Evolutionary conservation across 2,113 vertebrate species (phyloP), one percentile per base, ranked within the genome.

Genomic region (Nanorana parkeri): DNA sequence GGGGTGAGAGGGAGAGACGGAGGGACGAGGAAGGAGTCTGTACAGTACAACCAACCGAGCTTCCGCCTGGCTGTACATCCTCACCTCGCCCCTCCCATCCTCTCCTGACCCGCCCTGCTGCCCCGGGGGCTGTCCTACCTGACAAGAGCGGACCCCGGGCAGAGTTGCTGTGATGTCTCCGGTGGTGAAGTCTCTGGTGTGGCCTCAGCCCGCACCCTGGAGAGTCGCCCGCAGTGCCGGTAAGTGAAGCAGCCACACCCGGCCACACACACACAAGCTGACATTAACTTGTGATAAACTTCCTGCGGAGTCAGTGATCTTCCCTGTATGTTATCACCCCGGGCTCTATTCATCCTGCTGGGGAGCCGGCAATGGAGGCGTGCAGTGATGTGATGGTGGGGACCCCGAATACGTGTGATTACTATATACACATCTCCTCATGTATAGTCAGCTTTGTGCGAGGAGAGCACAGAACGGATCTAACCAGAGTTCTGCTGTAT

Each of bases 161-260:
- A 3, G 21, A 88, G 28, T 52, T 88, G 89, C 87, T 91, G 93
- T 91, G 64, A 79, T 79, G 77, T 68, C 64, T 55, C 63, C 52
- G n/a, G 64, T 15, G 4, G 10, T 36, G 19, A 56, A 24, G 65
- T 6, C 26, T 17, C 11, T 3, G 29, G 4, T 23, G 19, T 21
- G 73, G 73, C 15, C 55, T 20, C 29, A n/a, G 32, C 19, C 21
- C 7, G 21, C 7, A 89, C 88, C 88, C 86, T 90, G 91, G 90
- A 93, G 91, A 89, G 89, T 89, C 88, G 87, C 89, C 89, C 77
- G 65, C 52, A 79, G 77, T 6, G n/a, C n/a, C 7, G 77, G 77
- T 79, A 21, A 79, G 77, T 24, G 63, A 17, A 17, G 41, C 41
- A 10, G 41, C 32, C 0, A 20, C 47, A 15, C 24, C 76, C 36